Base-by-base conservation (phyloP, 1,140 invertebrate species). In the Conus ventricosus region DNA sequence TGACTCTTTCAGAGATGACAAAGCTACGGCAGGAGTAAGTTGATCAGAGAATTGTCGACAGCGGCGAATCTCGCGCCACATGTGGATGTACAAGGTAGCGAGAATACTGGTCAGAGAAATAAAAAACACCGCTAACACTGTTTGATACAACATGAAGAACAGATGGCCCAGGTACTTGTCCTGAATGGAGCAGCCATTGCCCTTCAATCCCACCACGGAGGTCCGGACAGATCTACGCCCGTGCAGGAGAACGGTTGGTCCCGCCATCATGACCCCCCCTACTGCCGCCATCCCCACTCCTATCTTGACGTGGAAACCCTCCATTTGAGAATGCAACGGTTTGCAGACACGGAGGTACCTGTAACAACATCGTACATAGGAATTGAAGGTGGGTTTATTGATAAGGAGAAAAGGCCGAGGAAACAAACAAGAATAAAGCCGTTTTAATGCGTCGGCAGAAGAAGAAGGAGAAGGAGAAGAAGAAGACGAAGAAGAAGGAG, bases 271-370 rank as follows among this genome's bases (percentile, higher is more conserved):
- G 10, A 88, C 15, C 5, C 84, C 82, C 4, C 88, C 27, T 20
- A 87, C 20, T 23, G 88, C 20, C 1, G 87, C 55, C 25, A 88
- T 25, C 0, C 78, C 71, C 15, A 89, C 71, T 15, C 83, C 76
- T n/a, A 85, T 71, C 39, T 60, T 87, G 63, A 84, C 88, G 25
- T 86, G 78, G 20, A 60, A 54, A 4, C 88, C 25, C 0, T 54
- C n/a, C 27, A 90, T 87, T 27, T 90, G 89, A 20, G 20, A n/a
- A 76, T 90, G 88, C 13, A 91, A 55, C 4, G 91, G 91, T 39
- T 87, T 85, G 85, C 91, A 91, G 20, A 91, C 85, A 57, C 87
- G 89, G 23, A 87, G 80, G 71, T 90, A 91, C 51, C 89, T 83
- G 81, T 5, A 15, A 83, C 13, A 83, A 25, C 57, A 60, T 60